A percentile compares a stretch with the other conserved stretches of the same genome.
Evolutionary conservation across 92 coral and sea anemone genomes (phyloP).

Genomic region (Plumapathes pennacea): DNA sequence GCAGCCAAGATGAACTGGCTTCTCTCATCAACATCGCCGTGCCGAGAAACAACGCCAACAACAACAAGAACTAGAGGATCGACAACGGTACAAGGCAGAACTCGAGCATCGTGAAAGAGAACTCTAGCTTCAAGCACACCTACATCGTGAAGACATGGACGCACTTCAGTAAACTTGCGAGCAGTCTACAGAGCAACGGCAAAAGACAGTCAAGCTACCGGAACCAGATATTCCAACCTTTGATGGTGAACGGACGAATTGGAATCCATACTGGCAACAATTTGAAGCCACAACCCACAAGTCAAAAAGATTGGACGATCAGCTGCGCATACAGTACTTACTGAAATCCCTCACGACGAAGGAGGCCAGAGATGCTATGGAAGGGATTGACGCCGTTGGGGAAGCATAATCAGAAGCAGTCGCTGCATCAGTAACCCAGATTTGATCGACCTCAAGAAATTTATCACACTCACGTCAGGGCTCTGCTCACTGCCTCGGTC

Average conservation of each 20-base stretch:
- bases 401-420: slow-evolving; percentile 58
- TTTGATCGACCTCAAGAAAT: slow-evolving; percentile 52
- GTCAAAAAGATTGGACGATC: slow-evolving; percentile 26
- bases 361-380: slow-evolving; percentile 38
- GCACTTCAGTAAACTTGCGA: neutral
- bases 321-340: slow-evolving; percentile 42
- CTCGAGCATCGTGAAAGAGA: slow-evolving; percentile 1
- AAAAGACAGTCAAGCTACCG: slow-evolving; percentile 26
- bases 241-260: slow-evolving; percentile 48
- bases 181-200: neutral
- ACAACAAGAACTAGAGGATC: too few species aligned
- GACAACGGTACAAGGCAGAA: too few species aligned
- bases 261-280: slow-evolving; percentile 60
- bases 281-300: slow-evolving; percentile 59
- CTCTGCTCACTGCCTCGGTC: slow-evolving; percentile 30
- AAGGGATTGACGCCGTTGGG: slow-evolving; percentile 42
- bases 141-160: slow-evolving; percentile 16
- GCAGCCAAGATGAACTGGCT: too few species aligned
- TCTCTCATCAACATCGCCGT: too few species aligned
- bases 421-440: slow-evolving; percentile 31
- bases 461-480: slow-evolving; percentile 48
- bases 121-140: slow-evolving; percentile 2
- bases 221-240: slow-evolving; percentile 36
- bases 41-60: too few species aligned
- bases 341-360: slow-evolving; percentile 40